These are phyloP conservation scores for Amphimedon queenslandica DNA, from an alignment of 37 sponge, comb jelly and placozoan genomes.

Conservation along the genomic window DNA sequence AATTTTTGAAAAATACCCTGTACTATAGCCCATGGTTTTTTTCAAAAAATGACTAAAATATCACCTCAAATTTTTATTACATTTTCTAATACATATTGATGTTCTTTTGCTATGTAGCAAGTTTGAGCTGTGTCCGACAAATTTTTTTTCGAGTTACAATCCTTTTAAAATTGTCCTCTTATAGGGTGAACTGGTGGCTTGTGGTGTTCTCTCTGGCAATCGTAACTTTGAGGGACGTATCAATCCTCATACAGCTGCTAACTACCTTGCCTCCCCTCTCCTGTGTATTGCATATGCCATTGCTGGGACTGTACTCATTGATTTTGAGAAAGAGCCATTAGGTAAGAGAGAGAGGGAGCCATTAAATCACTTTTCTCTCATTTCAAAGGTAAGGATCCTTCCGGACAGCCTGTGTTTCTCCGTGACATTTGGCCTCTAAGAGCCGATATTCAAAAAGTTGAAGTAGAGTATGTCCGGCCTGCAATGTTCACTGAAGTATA, in stretches of 20 bases:
- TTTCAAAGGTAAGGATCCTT: slow-evolving; percentile 32
- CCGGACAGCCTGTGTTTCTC: slow-evolving; percentile 76
- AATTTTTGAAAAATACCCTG: too few species aligned
- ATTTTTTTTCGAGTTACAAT: too few species aligned
- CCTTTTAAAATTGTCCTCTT: too few species aligned
- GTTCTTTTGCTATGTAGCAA: too few species aligned
- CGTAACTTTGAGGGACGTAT: slow-evolving; percentile 95
- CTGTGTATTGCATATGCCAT: slow-evolving; percentile 94
- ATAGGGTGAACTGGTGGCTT: slow-evolving; percentile 82
- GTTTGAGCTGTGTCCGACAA: too few species aligned
- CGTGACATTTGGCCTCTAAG: slow-evolving; percentile 90
- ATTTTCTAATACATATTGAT: too few species aligned
- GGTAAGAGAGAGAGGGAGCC: too few species aligned
- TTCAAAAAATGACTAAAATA: too few species aligned
- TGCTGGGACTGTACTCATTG: slow-evolving; percentile 84
- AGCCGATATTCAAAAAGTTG: slow-evolving; percentile 75
- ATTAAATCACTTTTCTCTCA: too few species aligned
- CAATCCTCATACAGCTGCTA: slow-evolving; percentile 89
- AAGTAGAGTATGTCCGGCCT: slow-evolving; percentile 78
- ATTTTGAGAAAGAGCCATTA: slow-evolving; percentile 87
- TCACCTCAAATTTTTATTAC: too few species aligned
- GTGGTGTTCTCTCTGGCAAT: slow-evolving; percentile 89
- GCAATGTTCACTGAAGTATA: slow-evolving; percentile 91
- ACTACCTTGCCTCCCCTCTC: slow-evolving; percentile 92
- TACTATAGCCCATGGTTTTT: too few species aligned